Evolutionary conservation across 2,797 vertebrate species (phyloP), one percentile per base, ranked within the genome.

Genomic region (Trichosurus vulpecula): DNA sequence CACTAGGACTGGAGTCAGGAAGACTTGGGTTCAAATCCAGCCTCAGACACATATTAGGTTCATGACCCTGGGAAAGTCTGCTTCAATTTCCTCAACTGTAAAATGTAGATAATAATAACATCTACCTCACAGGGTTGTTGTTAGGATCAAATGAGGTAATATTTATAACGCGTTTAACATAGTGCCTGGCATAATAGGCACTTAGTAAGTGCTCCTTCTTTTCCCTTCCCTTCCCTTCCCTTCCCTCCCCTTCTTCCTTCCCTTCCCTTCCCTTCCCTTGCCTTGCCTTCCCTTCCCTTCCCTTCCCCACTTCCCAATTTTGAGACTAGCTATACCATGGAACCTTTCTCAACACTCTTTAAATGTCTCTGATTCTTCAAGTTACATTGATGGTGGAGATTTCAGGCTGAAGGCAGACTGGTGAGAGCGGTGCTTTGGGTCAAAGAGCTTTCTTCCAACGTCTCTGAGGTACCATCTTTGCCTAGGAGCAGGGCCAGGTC

Each of bases 241-340:
- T 55, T 25, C 6, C 27, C 6, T 57, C 29, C 8, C 27, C n/a
- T 19, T 0, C 66, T 41, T 19, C 2, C n/a, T 41, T 47, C 30
- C 74, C 41, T 25, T 27, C 0, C 81, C 81, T 25, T 29, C 41
- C 6, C n/a, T 30, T 11, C 29, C 2, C 56, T 16, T n/a, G 16
- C n/a, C 47, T 4, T 0, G 0, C 35, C 87, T 31, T 6, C 14
- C 35, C 3, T 0, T n/a, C 31, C 29, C 25, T 6, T 2, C 52
- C 61, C 22, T 41, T 53, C 52, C 3, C 55, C 58, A 35, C 58
- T 61, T 61, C 30, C 12, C 10, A 66, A n/a, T 66, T 66, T 66
- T n/a, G 61, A 66, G 14, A 14, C 14, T 66, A n/a, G 35, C 35
- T 66, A n/a, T n/a, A n/a, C 35, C 35, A n/a, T 19, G 16, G 61